These are phyloP conservation scores for Sylvilagus floridanus DNA, from an alignment of 2,797 vertebrate species.

Conservation along the genomic window DNA sequence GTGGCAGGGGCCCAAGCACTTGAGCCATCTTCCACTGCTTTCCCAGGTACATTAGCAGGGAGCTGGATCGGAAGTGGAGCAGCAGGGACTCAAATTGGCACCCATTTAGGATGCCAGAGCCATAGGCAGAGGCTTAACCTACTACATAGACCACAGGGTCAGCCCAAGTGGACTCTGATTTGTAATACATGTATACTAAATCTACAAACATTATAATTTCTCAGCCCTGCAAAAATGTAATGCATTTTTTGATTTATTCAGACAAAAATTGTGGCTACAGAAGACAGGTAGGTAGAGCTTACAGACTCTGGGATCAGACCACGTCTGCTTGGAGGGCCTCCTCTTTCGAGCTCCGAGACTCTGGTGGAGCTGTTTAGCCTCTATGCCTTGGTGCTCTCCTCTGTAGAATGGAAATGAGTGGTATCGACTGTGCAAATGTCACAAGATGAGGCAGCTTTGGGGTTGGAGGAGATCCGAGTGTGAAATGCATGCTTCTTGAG, in stretches of 20 bases:
- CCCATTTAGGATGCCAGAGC: no score
- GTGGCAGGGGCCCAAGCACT: no score
- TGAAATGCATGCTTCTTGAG: neutral
- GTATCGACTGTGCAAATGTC: neutral
- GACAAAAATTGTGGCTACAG: neutral
- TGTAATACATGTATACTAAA: neutral
- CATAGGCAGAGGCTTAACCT: no score
- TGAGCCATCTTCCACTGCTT: no score
- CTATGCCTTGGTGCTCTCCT: neutral
- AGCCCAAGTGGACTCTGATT: neutral
- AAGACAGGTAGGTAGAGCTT: neutral
- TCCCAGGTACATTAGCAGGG: no score
- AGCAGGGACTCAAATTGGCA: no score
- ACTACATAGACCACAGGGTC: no score
- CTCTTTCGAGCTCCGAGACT: neutral
- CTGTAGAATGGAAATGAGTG: neutral
- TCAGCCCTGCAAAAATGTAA: conserved; percentile 38
- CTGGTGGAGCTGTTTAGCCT: neutral
- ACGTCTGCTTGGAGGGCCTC: neutral
- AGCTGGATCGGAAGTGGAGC: no score
- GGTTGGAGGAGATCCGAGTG: neutral
- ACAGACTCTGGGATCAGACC: neutral
- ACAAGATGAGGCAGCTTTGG: neutral
- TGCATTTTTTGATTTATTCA: conserved; percentile 25
- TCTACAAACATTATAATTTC: neutral